phyloP scores from a whole-genome alignment of 2,113 vertebrate genomes.

The Perccottus glenii region DNA sequence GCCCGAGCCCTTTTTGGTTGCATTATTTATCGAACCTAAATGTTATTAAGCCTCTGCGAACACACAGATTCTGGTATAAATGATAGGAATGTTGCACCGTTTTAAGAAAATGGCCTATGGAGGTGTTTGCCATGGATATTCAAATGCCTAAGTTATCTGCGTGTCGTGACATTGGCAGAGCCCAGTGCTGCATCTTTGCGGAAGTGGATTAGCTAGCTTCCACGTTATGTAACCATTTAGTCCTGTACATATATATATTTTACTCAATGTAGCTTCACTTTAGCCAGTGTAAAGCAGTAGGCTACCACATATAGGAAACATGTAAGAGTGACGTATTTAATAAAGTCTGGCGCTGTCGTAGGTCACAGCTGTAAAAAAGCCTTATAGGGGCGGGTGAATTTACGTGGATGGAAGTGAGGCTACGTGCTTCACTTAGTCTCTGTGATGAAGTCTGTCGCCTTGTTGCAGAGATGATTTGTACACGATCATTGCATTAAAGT shows the following conservation, averaged over 20 bases:
- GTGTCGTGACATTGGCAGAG: constrained; percentile 11
- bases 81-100: background rate
- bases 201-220: constrained; percentile 62
- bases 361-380: background rate
- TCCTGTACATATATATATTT: no score
- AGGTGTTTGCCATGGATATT: background rate
- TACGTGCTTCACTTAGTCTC: constrained; percentile 50
- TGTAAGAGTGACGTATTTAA: background rate
- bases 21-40: background rate
- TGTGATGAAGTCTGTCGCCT: constrained; percentile 42
- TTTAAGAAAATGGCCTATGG: constrained; percentile 2
- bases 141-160: background rate
- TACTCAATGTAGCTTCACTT: background rate
- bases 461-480: constrained; percentile 2
- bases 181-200: constrained; percentile 61
- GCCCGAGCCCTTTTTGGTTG: background rate
- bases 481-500: background rate
- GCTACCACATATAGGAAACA: background rate
- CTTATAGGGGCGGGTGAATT: background rate
- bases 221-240: constrained; percentile 52
- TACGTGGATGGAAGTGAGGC: constrained; percentile 15
- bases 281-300: background rate
- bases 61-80: background rate
- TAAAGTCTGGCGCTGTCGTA: background rate
- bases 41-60: background rate